Evolutionary conservation across 2,888 invertebrate species (phyloP), one percentile per base, ranked within the genome.

Genomic region (Dryobotodes eremita): DNA sequence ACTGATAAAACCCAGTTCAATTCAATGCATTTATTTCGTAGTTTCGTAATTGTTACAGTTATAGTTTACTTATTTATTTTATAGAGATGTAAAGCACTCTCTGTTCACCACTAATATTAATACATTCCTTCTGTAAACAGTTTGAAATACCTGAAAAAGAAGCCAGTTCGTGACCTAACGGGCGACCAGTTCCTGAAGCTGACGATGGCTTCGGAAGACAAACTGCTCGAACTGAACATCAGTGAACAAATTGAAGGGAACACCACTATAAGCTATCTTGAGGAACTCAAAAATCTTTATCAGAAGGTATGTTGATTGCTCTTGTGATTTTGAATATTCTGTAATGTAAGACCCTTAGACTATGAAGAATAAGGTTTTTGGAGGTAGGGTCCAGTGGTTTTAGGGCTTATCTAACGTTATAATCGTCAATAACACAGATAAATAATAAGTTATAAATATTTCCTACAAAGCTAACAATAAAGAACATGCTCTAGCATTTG

Each of bases 161-260:
- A 99, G 92, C 99, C 99, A 0, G 98, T 99, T 0, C 97, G 98
- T 5, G 99, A 99, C 92, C 96, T 99, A 69, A 97, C 98, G 0
- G 98, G 98, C 0, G 99, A 99, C 89, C 99, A 99, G 94, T 99
- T 98, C 94, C 96, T 99, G 46, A 98, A 98, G 91, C 96, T 99
- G 68, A 92, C 97, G 0, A 98, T 98, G 89, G 99, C 98, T 0
- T 98, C 98, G 84, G 98, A 98, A 84, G 99, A 99, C 93, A 98
- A 98, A 88, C 95, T 99, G 31, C 90, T 99, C 2, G 98, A 97
- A n/a, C 95, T 99, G 17, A 97, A 95, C 3, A 97, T 99, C 79
- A 98, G 98, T 76, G 98, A 98, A 84, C 97, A 97, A 74, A 98
- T 99, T 68, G 98, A 98, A 90, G 98, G 98, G 5, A 98, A 98